phyloP scores from a whole-genome alignment of 53 echinoderm and acorn worm genomes.

The Echinarachnius parma region DNA sequence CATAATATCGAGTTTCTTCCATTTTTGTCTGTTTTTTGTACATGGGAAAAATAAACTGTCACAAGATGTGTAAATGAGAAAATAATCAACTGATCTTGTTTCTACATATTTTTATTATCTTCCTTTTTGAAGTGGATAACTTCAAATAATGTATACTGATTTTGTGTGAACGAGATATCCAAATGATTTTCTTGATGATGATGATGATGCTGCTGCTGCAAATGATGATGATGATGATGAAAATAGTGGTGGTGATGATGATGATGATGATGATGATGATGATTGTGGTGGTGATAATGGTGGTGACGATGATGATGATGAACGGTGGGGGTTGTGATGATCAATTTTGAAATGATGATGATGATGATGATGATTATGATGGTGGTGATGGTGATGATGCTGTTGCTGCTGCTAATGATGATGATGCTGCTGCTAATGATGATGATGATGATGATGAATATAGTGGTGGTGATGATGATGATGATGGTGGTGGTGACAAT shows the following conservation, averaged over 20 bases:
- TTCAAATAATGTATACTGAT: too few relatives aligned
- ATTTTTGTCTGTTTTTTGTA: too few relatives aligned
- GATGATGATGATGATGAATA: not conserved
- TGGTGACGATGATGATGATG: not conserved
- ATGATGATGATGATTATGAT: constrained; percentile 10
- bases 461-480: not conserved
- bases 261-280: not conserved
- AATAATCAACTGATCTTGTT: too few relatives aligned
- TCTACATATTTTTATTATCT: too few relatives aligned
- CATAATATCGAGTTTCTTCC: too few relatives aligned
- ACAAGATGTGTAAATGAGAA: too few relatives aligned
- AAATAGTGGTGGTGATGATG: not conserved
- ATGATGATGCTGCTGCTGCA: too few relatives aligned
- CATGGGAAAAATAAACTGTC: too few relatives aligned
- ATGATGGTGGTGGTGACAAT: not conserved
- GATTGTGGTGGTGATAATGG: not conserved
- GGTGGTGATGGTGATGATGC: not conserved
- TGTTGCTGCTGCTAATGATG: not conserved
- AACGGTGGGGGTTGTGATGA: not conserved
- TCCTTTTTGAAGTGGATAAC: too few relatives aligned
- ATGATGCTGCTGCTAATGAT: not conserved
- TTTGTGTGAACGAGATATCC: too few relatives aligned
- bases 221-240: constrained; percentile 16
- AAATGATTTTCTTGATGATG: too few relatives aligned
- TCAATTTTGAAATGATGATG: not conserved